These are phyloP conservation scores for Xyliphius kryptos DNA, from an alignment of 2,113 vertebrate species.

Conservation along the genomic window DNA sequence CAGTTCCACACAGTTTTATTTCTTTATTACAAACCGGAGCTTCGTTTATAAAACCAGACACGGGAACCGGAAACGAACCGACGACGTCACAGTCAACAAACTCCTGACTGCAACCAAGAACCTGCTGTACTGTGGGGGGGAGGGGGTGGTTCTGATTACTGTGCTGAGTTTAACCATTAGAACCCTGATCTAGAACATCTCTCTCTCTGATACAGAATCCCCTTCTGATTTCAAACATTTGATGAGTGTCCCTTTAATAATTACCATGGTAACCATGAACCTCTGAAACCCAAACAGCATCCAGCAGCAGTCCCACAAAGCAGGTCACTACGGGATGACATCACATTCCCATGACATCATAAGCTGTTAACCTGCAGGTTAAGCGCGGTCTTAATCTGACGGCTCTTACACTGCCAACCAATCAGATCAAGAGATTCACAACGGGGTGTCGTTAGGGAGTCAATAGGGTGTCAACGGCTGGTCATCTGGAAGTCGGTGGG, in stretches of 20 bases:
- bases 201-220: slow-evolving; percentile 1
- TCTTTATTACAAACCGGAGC: slow-evolving; percentile 66
- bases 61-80: slow-evolving; percentile 60
- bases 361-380: no score
- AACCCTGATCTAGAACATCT: background rate
- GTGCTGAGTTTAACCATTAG: slow-evolving; percentile 29
- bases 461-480: no score
- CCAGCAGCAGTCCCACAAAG: background rate
- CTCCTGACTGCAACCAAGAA: slow-evolving; percentile 16
- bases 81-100: slow-evolving; percentile 46
- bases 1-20: slow-evolving; percentile 70
- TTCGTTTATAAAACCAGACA: slow-evolving; percentile 63
- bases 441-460: no score
- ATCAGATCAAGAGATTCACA: no score
- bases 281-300: background rate
- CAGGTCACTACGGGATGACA: background rate
- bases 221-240: background rate
- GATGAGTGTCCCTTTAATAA: slow-evolving; percentile 31
- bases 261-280: background rate
- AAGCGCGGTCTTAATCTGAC: no score
- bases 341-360: no score
- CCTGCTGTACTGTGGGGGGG: background rate
- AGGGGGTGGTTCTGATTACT: background rate
- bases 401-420: no score
- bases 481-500: no score